Evolutionary conservation across 1,140 invertebrate genomes (phyloP).

Genomic region (Ruditapes philippinarum): DNA sequence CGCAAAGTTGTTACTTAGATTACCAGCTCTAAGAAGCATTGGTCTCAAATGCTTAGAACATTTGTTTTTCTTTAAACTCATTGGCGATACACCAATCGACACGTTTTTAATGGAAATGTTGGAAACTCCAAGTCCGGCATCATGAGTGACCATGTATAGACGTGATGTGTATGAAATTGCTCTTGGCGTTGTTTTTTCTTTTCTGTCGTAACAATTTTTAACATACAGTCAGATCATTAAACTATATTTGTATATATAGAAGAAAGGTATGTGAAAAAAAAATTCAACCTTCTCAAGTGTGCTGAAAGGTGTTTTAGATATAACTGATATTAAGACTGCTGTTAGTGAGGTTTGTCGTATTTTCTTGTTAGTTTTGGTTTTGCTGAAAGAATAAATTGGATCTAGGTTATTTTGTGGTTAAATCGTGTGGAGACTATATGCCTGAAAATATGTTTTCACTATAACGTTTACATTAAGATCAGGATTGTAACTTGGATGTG

Average conservation of each 20-base stretch:
- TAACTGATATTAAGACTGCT: not conserved
- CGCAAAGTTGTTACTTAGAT: constrained; percentile 96
- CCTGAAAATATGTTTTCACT: no score
- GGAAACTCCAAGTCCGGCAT: constrained; percentile 87
- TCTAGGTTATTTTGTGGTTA: no score
- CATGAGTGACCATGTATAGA: constrained; percentile 29
- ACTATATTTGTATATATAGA: not conserved
- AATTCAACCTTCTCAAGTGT: no score
- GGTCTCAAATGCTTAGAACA: constrained; percentile 98
- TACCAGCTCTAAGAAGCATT: constrained; percentile 97
- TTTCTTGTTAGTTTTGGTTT: not conserved
- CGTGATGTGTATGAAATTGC: not conserved
- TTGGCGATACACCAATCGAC: constrained; percentile 88
- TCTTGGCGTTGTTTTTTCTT: not conserved
- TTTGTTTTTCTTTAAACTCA: constrained; percentile 97
- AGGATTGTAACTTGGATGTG: no score
- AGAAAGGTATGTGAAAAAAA: not conserved
- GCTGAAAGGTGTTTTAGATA: not conserved
- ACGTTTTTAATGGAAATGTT: constrained; percentile 89
- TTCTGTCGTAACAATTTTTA: not conserved
- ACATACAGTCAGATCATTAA: not conserved
- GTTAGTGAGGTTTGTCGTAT: not conserved
- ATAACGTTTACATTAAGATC: no score
- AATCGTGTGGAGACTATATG: no score
- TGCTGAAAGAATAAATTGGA: no score